Evolutionary conservation across 2,797 vertebrate genomes (phyloP).

Genomic region (Centropyge bicolor): DNA sequence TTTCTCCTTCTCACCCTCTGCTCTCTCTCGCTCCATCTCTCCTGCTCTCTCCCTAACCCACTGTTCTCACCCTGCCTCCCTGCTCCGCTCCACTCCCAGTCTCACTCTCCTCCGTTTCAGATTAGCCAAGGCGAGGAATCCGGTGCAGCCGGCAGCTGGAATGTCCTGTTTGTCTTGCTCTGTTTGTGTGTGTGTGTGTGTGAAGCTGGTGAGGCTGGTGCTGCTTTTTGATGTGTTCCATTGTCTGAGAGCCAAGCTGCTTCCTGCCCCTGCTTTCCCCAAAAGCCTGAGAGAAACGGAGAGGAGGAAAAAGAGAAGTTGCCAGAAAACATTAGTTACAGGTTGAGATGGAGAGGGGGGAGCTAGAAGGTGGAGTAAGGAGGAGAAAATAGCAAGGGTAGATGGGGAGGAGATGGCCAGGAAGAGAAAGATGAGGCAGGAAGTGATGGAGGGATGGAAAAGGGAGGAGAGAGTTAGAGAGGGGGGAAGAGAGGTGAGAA

Average conservation of each 20-base stretch:
- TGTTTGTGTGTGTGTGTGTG: slow-evolving; percentile 71
- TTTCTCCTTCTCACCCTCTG: slow-evolving; percentile 55
- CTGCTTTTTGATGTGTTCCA: slow-evolving; percentile 88
- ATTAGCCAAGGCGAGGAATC: slow-evolving; percentile 87
- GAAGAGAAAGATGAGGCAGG: slow-evolving; percentile 55
- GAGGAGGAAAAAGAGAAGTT: slow-evolving; percentile 44
- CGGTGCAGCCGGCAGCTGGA: slow-evolving; percentile 88
- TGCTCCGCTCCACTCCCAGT: slow-evolving; percentile 75
- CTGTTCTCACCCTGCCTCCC: slow-evolving; percentile 71
- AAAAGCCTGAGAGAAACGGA: slow-evolving; percentile 74
- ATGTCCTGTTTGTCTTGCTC: slow-evolving; percentile 89
- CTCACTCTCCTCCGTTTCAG: slow-evolving; percentile 85
- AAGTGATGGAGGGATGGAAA: slow-evolving; percentile 72
- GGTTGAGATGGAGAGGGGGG: slow-evolving; percentile 50
- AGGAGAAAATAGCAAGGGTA: slow-evolving; percentile 29
- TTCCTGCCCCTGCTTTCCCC: slow-evolving; percentile 83
- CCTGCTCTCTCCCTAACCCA: slow-evolving; percentile 53
- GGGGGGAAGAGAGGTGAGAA: slow-evolving; percentile 79
- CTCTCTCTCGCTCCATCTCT: slow-evolving; percentile 54
- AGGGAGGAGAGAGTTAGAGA: slow-evolving; percentile 67
- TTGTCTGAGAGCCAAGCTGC: slow-evolving; percentile 88
- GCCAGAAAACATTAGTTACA: slow-evolving; percentile 45
- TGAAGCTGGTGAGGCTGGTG: slow-evolving; percentile 81
- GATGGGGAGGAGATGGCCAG: neutral
- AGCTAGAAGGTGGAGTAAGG: slow-evolving; percentile 29